These are phyloP conservation scores for Saimiri boliviensis DNA, from an alignment of 2,113 vertebrate species.

Conservation along the genomic window DNA sequence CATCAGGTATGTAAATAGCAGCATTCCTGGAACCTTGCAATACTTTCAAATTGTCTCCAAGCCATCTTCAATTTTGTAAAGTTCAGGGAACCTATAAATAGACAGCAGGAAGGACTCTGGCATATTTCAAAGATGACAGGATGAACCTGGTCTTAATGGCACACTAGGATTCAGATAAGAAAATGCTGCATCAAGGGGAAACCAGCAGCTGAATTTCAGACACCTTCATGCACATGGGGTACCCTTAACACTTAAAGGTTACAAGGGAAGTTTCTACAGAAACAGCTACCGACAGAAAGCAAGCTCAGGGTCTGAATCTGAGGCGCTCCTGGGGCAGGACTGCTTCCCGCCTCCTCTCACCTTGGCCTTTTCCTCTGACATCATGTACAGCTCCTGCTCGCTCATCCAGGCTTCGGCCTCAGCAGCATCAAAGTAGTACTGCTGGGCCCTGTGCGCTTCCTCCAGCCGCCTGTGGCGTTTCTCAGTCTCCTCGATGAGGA, in stretches of 20 bases:
- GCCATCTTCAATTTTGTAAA: not conserved
- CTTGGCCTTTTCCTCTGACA: constrained; percentile 99
- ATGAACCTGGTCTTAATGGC: not conserved
- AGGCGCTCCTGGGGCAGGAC: not conserved
- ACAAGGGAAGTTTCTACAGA: not conserved
- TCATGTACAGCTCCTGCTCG: constrained; percentile 99
- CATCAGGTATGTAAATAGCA: rapidly evolving
- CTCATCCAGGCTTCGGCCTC: constrained; percentile 99
- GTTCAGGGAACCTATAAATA: not conserved
- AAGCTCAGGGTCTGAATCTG: not conserved
- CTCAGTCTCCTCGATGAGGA: constrained; percentile 91
- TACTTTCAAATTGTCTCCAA: not conserved
- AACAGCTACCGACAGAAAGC: not conserved
- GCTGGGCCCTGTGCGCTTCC: constrained; percentile 95
- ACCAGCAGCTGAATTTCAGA: not conserved
- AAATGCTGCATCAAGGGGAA: not conserved
- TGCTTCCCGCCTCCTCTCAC: constrained; percentile 76
- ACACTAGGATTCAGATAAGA: not conserved
- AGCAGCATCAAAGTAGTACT: constrained; percentile 96
- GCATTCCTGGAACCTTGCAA: not conserved
- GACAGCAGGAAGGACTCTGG: not conserved
- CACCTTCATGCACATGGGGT: rapidly evolving
- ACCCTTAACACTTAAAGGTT: not conserved
- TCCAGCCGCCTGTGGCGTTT: constrained; percentile 91
- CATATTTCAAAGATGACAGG: not conserved